Base-by-base conservation (phyloP, 2,888 invertebrate species). In the Fabriciana adippe region DNA sequence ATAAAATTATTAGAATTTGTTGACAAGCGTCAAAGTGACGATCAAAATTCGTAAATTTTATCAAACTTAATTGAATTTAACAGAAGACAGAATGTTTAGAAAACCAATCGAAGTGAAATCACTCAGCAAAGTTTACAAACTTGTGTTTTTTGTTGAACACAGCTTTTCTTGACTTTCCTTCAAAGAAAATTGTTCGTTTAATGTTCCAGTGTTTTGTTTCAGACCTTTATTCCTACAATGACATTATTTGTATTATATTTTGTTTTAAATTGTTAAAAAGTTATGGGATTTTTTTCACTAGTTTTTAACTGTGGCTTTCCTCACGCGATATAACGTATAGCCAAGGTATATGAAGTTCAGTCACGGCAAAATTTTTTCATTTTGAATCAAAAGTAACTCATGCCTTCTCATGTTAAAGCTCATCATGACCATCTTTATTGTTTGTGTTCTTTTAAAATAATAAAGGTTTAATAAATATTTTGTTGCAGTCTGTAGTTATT, bases 111-210 rank as follows among this genome's bases (percentile, higher is more conserved):
- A 64, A 50, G 64, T 50, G 14, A 64, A 64, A 64, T 50, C 55
- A 56, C 50, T 64, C 55, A 56, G 14, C 31, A 48, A 64, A 64
- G 64, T 64, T 64, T 48, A 15, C 15, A 16, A 64, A 50, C 55
- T 56, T 35, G 64, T 50, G 50, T 56, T 50, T 64, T 64, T 56
- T 55, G 31, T 55, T 55, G 15, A 26, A 55, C 41, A 41, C 41
- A 35, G 55, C 16, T 41, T 55, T 55, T 16, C 55, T 55, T 41
- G 41, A 55, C 41, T 41, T 55, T 16, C 1, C 35, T n/a, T 35
- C 55, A 31, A 55, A 31, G n/a, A 31, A 3, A 26, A 55, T 55
- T 55, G 55, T 55, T 55, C 35, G 31, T 31, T 35, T 3, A 35
- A 55, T n/a, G 6, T 6, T 35, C 6, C 35, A 35, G 31, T 31